These are phyloP conservation scores for Trisateles emortualis DNA, from an alignment of 2,888 invertebrate species.

Conservation along the genomic window DNA sequence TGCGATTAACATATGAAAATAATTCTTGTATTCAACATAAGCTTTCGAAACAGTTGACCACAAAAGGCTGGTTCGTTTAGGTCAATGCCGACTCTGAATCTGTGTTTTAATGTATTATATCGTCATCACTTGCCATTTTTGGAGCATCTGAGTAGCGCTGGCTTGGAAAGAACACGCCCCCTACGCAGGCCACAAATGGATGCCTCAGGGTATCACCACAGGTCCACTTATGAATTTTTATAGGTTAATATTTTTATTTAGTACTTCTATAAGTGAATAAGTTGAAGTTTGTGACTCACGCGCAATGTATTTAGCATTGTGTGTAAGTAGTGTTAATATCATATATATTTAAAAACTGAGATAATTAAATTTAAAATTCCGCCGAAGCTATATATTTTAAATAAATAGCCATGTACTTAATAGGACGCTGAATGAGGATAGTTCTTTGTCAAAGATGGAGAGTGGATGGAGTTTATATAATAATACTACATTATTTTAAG, in stretches of 20 bases:
- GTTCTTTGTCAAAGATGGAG: too few relatives aligned
- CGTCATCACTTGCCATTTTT: constrained; percentile 75
- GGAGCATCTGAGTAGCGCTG: constrained; percentile 66
- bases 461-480: too few relatives aligned
- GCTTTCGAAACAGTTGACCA: constrained; percentile 72
- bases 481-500: too few relatives aligned
- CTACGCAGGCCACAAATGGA: constrained; percentile 61
- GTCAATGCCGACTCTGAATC: constrained; percentile 74
- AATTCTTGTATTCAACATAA: constrained; percentile 49
- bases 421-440: too few relatives aligned
- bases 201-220: constrained; percentile 70
- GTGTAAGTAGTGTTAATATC: too few relatives aligned
- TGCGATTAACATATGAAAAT: constrained; percentile 32
- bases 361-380: too few relatives aligned
- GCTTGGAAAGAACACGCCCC: constrained; percentile 66
- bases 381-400: too few relatives aligned
- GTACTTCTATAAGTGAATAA: constrained; percentile 9
- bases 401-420: too few relatives aligned
- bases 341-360: too few relatives aligned
- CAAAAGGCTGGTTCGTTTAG: constrained; percentile 66
- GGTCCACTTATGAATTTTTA: constrained; percentile 55
- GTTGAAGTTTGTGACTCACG: too few relatives aligned
- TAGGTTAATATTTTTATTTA: constrained; percentile 20
- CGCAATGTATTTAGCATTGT: constrained; percentile 1
- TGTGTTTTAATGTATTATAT: constrained; percentile 58